Conservation (phyloP, 1,140 invertebrate species). For the Laupala kohalensis region DNA sequence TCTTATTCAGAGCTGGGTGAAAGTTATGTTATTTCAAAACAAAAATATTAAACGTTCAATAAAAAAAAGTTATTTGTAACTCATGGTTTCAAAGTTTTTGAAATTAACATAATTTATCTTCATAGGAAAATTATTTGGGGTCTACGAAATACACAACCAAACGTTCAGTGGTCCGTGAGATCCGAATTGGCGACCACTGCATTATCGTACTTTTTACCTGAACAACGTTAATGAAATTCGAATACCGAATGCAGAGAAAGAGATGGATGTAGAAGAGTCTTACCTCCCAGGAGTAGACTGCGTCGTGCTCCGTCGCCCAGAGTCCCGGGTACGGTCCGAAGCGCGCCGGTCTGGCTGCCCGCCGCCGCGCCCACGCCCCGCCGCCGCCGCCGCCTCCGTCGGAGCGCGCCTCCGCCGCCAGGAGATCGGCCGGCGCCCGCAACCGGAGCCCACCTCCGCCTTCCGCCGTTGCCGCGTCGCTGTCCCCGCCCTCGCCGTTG, state of each 20-base stretch:
- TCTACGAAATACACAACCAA: not conserved
- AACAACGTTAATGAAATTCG: not conserved
- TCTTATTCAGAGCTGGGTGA: too few species aligned
- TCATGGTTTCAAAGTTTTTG: not conserved
- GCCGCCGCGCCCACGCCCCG: too few species aligned
- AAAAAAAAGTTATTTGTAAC: too few species aligned
- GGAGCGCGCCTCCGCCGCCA: not conserved
- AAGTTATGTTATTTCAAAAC: too few species aligned
- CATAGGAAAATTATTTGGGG: not conserved
- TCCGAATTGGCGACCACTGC: too few species aligned
- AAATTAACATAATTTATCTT: not conserved
- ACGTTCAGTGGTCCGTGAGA: too few species aligned
- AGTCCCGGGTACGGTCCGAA: not conserved
- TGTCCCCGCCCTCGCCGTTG: not conserved
- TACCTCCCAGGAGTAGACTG: not conserved
- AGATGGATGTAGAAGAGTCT: not conserved
- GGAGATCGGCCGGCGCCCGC: not conserved
- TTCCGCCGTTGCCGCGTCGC: too few species aligned
- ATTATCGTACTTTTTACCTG: too few species aligned
- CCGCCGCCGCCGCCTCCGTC: too few species aligned
- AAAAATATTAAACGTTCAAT: too few species aligned
- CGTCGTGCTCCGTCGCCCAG: not conserved
- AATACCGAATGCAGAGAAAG: not conserved
- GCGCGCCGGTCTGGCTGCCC: too few species aligned
- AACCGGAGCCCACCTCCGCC: not conserved